A percentile compares a stretch with the other conserved stretches of the same genome.
Evolutionary conservation across 2,113 vertebrate species (phyloP).

Genomic region (Amazona guildingii): DNA sequence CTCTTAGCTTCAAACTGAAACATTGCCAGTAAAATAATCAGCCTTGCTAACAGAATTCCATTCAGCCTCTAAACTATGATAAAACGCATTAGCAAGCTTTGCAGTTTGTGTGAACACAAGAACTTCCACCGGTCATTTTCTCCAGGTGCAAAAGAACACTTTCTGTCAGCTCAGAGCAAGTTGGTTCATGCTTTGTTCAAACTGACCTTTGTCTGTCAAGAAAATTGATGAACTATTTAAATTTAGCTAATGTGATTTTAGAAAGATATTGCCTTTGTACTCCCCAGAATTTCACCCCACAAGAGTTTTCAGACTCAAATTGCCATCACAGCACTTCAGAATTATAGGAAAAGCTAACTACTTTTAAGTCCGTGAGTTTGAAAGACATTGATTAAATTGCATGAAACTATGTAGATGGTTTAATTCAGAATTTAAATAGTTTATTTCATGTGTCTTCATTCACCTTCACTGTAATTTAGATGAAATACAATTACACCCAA

Average conservation of each 20-base stretch:
- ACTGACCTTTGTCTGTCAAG: not conserved
- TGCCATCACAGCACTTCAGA: not conserved
- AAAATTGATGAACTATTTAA: not conserved
- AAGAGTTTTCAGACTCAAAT: not conserved
- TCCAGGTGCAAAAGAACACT: not conserved
- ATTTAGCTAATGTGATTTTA: not conserved
- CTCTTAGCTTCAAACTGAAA: not conserved
- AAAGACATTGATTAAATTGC: not conserved
- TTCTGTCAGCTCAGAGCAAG: not conserved
- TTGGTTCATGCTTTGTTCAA: not conserved
- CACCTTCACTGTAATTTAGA: constrained; percentile 6
- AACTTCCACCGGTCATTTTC: not conserved
- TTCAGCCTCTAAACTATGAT: not conserved
- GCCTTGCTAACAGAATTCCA: not conserved
- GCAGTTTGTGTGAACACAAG: not conserved
- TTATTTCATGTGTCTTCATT: not conserved
- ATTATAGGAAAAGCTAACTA: not conserved
- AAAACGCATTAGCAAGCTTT: not conserved
- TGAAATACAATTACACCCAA: not conserved
- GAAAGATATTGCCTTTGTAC: not conserved
- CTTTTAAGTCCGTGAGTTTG: not conserved
- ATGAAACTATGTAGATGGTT: not conserved
- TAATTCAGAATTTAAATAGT: not conserved
- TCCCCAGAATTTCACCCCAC: not conserved
- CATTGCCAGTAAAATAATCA: not conserved